phyloP scores from a whole-genome alignment of 2,113 vertebrate species.

The Chloropsis cyanopogon region DNA sequence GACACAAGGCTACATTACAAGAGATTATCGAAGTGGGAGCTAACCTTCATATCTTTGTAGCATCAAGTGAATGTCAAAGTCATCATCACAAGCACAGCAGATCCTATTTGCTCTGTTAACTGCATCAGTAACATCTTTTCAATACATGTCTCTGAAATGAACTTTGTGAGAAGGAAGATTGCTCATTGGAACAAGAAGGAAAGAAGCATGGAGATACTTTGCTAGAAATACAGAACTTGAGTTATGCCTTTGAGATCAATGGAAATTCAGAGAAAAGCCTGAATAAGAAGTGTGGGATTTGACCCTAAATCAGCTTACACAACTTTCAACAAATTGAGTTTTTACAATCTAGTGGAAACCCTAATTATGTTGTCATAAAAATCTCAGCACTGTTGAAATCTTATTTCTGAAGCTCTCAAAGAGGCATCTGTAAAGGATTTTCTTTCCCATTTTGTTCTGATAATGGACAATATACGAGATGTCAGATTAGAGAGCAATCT shows the following conservation, averaged over 20 bases:
- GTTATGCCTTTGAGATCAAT: not conserved
- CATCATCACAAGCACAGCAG: not conserved
- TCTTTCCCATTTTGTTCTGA: not conserved
- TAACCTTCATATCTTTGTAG: not conserved
- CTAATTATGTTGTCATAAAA: constrained; percentile 48
- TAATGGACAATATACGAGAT: not conserved
- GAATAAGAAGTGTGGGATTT: constrained; percentile 5
- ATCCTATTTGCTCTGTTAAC: not conserved
- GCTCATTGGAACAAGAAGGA: not conserved
- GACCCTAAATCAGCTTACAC: constrained; percentile 15
- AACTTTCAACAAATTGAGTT: constrained; percentile 24
- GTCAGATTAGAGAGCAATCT: not conserved
- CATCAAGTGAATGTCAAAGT: constrained; percentile 12
- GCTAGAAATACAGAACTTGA: not conserved
- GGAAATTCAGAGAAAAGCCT: not conserved
- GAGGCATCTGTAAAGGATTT: not conserved
- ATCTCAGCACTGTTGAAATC: not conserved
- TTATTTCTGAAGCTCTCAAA: constrained; percentile 16
- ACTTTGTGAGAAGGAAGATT: not conserved
- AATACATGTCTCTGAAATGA: not conserved
- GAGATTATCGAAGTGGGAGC: not conserved
- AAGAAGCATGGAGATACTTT: not conserved
- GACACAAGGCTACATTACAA: not conserved
- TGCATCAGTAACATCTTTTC: not conserved
- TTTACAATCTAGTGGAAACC: constrained; percentile 1